Base-by-base conservation (phyloP, 2,797 vertebrate species). In the Antrozous pallidus region DNA sequence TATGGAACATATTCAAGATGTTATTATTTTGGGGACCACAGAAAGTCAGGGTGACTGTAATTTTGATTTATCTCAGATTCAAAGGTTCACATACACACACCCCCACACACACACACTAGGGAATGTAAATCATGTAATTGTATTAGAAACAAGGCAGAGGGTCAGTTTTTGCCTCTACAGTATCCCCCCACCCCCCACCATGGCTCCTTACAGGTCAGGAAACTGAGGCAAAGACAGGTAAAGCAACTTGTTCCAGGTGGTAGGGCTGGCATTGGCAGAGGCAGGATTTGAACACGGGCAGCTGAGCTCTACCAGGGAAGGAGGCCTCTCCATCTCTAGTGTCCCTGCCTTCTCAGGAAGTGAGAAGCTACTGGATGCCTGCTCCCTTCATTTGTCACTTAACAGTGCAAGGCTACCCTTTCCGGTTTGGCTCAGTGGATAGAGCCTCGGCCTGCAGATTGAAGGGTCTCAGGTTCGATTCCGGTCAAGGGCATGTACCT, bases 141-240 rank as follows among this genome's bases (percentile, higher is more conserved):
- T 67, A 28, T 58, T n/a, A 24, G 56, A 87, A 70, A 79, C 18
- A n/a, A 82, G 26, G n/a, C 26, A 31, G 82, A 81, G 38, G 28
- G 13, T 56, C 63, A 45, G 9, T 73, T 82, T 92, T 77, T 71
- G 63, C 63, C 65, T 71, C 36, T 40, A 22, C 8, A 11, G 70
- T 33, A 61, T 61, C 6, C 49, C 49, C 33, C 22, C 16, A 47
- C 14, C 26, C 26, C 6, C 5, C 5, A 26, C 3, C n/a, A n/a
- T 14, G 14, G 40, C 89, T 84, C 33, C 69, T 92, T 49, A 84
- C 36, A 28, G 17, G 70, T 78, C 49, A 79, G 63, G n/a, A 91
- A 74, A 75, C 36, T 18, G 51, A 87, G n/a, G 42, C 45, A 80
- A 45, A 75, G 6, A 42, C 31, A 85, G 13, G 11, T 40, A 5